Conservation (phyloP, 2,113 vertebrate species). For the Hypomesus transpacificus region DNA sequence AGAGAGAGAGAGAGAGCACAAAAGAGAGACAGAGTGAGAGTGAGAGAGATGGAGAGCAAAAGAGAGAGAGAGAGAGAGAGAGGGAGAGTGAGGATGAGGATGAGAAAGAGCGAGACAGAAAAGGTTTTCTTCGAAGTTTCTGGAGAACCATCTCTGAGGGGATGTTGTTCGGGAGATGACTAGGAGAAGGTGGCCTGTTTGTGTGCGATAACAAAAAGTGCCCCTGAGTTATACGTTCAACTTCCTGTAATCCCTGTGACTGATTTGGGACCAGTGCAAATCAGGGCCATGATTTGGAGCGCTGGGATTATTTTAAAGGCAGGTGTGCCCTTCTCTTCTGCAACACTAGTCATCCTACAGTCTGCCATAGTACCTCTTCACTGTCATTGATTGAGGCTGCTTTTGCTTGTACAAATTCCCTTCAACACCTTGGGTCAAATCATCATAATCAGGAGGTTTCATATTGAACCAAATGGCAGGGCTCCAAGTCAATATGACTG, state of each 20-base stretch:
- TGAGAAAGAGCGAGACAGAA: no score
- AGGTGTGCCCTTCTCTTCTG: slow-evolving; percentile 48
- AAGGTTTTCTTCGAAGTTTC: neutral
- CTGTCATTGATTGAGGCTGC: slow-evolving; percentile 22
- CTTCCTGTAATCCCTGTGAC: slow-evolving; percentile 59
- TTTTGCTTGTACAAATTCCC: slow-evolving; percentile 17
- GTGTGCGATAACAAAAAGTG: slow-evolving; percentile 52
- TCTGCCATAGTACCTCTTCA: slow-evolving; percentile 19
- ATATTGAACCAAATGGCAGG: slow-evolving; percentile 20
- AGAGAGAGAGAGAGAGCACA: no score
- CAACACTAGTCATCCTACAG: slow-evolving; percentile 5
- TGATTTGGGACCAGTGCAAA: slow-evolving; percentile 48
- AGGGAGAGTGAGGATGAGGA: no score
- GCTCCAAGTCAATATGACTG: slow-evolving; percentile 34
- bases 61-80: no score
- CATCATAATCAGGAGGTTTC: slow-evolving; percentile 32
- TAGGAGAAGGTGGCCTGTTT: slow-evolving; percentile 36
- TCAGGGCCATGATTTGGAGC: slow-evolving; percentile 32
- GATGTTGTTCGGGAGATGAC: slow-evolving; percentile 20
- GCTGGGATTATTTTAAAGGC: slow-evolving; percentile 47
- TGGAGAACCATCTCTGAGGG: slow-evolving; percentile 20
- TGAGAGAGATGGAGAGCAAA: no score
- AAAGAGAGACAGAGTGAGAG: no score
- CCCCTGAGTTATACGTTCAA: slow-evolving; percentile 45
- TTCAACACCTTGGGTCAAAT: slow-evolving; percentile 13